phyloP scores from a whole-genome alignment of 2,113 vertebrate species.

The Rhegmatorhina hoffmannsi region DNA sequence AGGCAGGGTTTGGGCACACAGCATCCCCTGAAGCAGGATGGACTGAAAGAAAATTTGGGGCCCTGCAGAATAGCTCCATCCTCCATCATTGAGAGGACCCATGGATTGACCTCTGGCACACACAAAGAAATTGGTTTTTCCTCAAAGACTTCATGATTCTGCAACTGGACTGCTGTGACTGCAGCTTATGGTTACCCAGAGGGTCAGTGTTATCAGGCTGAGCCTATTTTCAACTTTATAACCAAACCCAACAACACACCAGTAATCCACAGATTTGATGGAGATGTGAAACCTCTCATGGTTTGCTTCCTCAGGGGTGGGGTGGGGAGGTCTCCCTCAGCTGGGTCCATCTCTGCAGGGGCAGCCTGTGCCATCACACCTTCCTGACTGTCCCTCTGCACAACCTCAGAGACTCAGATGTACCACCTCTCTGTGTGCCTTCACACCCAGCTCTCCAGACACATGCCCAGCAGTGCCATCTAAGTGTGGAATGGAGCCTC shows the following conservation, averaged over 20 bases:
- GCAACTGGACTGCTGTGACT: not conserved
- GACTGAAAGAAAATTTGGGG: not conserved
- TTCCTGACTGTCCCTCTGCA: not conserved
- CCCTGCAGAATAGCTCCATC: not conserved
- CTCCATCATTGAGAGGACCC: fast-evolving
- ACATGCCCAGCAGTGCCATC: not conserved
- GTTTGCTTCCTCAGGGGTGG: not conserved
- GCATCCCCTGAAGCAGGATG: fast-evolving
- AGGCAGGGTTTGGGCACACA: not conserved
- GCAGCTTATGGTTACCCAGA: not conserved
- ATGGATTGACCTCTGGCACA: not conserved
- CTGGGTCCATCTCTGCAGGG: not conserved
- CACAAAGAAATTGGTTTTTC: not conserved
- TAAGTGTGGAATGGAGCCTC: fast-evolving
- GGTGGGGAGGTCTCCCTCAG: fast-evolving
- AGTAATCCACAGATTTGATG: not conserved
- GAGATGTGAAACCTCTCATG: not conserved
- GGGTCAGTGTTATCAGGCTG: not conserved
- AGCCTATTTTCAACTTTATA: not conserved
- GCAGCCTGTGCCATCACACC: too few species aligned
- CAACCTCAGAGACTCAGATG: not conserved
- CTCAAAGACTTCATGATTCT: not conserved
- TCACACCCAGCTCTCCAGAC: fast-evolving
- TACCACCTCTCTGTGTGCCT: fast-evolving
- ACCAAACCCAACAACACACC: not conserved